Evolutionary conservation across 1,140 invertebrate genomes (phyloP), one percentile per base, ranked within the genome.

Genomic region (Drosophila neocordata): DNA sequence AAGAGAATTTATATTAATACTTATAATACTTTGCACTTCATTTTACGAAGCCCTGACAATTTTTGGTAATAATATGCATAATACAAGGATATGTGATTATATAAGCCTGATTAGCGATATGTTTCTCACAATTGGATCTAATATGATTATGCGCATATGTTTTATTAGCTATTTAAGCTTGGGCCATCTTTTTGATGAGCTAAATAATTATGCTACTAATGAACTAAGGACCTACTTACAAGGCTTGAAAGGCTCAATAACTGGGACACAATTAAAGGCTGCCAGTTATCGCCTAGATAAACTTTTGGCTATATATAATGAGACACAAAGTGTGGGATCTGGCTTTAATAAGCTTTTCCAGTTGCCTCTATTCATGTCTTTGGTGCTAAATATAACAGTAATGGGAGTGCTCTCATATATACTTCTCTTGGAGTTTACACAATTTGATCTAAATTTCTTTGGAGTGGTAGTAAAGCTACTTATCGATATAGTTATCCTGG

Each of bases 261-360:
- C 31, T 27, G 27, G 59, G 0, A 7, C 27, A 1, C 31, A 69
- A 6, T 27, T 52, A 1, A 61, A 22, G 41, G 55, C 3, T 0
- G 37, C 53, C 0, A 18, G 20, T 1, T 9, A 24, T 1, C 38
- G 27, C 2, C 27, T 87, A 38, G 44, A 70, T 3, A 73, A 79
- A n/a, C 87, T 75, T 24, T 8, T 82, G 4, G 27, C 56, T n/a
- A 52, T 87, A 2, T 88, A 87, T 15, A 34, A 64, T 11, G 78
- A 73, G 11, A 73, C 87, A 6, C 59, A 66, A 3, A 20, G 48
- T 5, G 22, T 73, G 20, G 57, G 41, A 4, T 7, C 9, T 5
- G 8, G 1, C 0, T 79, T 88, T 13, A 68, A 76, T 9, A 18
- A 22, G 7, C 13, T 82, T 1, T 67, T 82, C 1, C 57, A 78